Base-by-base conservation (phyloP, 2,797 vertebrate species). In the Pygocentrus nattereri region DNA sequence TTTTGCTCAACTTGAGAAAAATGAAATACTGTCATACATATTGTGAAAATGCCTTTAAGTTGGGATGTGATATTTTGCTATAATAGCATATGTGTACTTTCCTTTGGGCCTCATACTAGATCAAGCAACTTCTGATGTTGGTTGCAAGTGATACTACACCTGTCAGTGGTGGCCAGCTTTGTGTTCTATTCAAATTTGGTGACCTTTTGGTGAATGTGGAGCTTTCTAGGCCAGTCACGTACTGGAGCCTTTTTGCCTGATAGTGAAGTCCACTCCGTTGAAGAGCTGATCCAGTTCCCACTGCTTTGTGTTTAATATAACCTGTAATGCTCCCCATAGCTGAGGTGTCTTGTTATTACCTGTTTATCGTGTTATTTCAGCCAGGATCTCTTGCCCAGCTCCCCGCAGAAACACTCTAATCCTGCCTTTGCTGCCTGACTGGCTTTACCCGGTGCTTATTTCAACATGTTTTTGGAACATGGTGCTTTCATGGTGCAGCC, bases 281-380 rank as follows among this genome's bases (percentile, higher is more conserved):
- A 47, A 59, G 74, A 77, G 21, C 44, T 1, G 74, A 81, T 80
- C 76, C 73, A 86, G 78, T 87, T 91, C 84, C 84, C 18, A 58
- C 88, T 89, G 90, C 88, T 92, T 93, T 90, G 91, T 84, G 88
- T 86, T 85, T 92, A 91, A 92, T 91, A 92, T 88, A 80, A 82
- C 49, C 41, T 58, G 84, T 91, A 93, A 92, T 89, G 88, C 87
- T 80, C 56, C 75, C 81, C 59, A 34, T 62, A 50, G 74, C 74
- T 49, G 68, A 38, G 80, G 87, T 87, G 83, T 64, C 59, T n/a
- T 68, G 52, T 74, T 69, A 78, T 78, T 79, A 47, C 25, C 31
- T 8, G 52, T 65, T 79, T 92, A 90, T 90, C 67, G 54, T 75
- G 87, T 92, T 90, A 90, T 91, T 91, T 87, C 82, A 34, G 62